phyloP scores from a whole-genome alignment of 2,888 invertebrate species.

The Serrognathus titanus region DNA sequence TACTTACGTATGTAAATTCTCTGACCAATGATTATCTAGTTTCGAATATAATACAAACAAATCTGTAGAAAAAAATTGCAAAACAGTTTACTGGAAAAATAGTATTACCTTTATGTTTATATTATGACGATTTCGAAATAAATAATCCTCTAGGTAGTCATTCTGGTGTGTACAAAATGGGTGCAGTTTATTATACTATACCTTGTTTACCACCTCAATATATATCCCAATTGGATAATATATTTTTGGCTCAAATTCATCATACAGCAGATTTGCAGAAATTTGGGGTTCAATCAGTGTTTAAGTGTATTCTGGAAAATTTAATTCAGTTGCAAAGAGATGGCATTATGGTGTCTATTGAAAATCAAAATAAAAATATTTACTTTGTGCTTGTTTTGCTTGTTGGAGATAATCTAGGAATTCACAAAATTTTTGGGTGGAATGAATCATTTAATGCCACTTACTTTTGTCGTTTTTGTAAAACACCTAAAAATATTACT shows the following conservation, averaged over 20 bases:
- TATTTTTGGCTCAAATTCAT: conserved; percentile 30
- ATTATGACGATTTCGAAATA: conserved; percentile 29
- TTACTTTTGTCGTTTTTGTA: conserved; percentile 30
- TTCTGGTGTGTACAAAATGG: conserved; percentile 26
- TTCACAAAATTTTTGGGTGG: conserved; percentile 29
- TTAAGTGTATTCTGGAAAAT: conserved; percentile 25
- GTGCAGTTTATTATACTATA: conserved; percentile 26
- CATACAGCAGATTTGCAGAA: conserved; percentile 27
- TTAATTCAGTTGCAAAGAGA: conserved; percentile 25
- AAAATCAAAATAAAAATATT: conserved; percentile 11
- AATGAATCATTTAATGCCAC: conserved; percentile 27
- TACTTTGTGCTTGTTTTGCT: conserved; percentile 23
- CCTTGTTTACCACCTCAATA: conserved; percentile 22
- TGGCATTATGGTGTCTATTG: conserved; percentile 23
- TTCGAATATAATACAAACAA: conserved; percentile 1
- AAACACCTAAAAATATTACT: background rate
- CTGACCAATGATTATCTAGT: background rate
- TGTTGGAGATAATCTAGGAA: conserved; percentile 31
- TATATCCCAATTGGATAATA: conserved; percentile 20
- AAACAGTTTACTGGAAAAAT: background rate
- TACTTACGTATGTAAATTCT: background rate
- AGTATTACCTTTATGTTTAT: conserved; percentile 9
- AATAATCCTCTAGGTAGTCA: conserved; percentile 29
- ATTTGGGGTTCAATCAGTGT: conserved; percentile 25
- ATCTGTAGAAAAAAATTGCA: background rate